Base-by-base conservation (phyloP, 2,888 invertebrate species). In the Nemapogon koenigi region DNA sequence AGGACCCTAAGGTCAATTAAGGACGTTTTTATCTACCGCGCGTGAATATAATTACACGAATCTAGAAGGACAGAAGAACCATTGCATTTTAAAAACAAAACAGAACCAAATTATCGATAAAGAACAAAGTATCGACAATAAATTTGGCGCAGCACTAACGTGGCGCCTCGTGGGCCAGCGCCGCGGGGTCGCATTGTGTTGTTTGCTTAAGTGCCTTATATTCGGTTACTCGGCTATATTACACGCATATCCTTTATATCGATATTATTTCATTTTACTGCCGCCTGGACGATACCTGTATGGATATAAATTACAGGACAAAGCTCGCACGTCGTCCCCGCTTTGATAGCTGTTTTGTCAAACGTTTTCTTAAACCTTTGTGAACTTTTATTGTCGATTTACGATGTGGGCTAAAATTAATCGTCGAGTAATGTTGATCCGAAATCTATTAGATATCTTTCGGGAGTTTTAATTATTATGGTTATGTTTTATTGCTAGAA, bases 171-270 rank as follows among this genome's bases (percentile, higher is more conserved):
- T 48, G 52, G 59, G 54, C 58, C 58, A 46, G 47, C 70, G 55
- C 75, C 59, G 63, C 73, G 62, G 76, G 73, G 62, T 51, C 52
- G 58, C 65, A 68, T 72, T 73, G 73, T 75, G 66, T 60, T 53
- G 57, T 59, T 39, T 39, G 50, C 55, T 65, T 73, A 72, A 72
- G 64, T 71, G 73, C 71, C 75, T 75, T 69, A 73, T 76, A 76
- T 75, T 73, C 55, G 69, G 75, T 73, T 73, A 75, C 76, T 62
- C 62, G 62, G 54, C 62, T 59, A 60, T 62, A 65, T 67, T 62
- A 65, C 70, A 62, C 61, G 59, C 57, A 51, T 63, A 63, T 65
- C 65, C 59, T 52, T 52, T 52, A 55, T 64, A 73, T 72, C 68
- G 66, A 72, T 73, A 71, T 59, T 33, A 33, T 33, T 33, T 33